Evolutionary conservation across 2,113 vertebrate genomes (phyloP), one percentile per base, ranked within the genome.

Genomic region (Chloropsis hardwickii): DNA sequence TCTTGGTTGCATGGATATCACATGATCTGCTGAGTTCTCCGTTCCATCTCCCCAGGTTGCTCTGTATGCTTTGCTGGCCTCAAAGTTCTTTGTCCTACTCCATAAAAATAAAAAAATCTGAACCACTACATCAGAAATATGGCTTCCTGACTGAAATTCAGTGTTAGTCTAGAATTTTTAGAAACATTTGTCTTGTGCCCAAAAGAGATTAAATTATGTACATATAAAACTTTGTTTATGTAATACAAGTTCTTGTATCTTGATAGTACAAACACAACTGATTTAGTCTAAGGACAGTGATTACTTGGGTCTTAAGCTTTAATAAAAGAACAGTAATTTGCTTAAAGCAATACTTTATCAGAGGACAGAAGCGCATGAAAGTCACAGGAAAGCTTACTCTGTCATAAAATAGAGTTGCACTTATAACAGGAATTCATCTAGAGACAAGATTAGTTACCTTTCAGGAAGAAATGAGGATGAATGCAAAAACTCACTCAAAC

Each of bases 1-100:
- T 14, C 97, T 92, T 20, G 99, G 99, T 74, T 99, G 99, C 95
- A 92, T 99, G 35, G 98, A 98, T 70, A 99, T 97, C 15, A 99
- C 97, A 8, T 94, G 96, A 77, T 96, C 96, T 50, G 91, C 96
- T 0, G 98, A 95, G 67, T 94, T 97, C 44, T 98, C 98, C 0
- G 18, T 96, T 24, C 98, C 96, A 9, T 97, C 96, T 76, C 98
- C 98, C 99, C 99, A 99, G 28, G 99, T 98, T 50, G 98, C 74
- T 95, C 98, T 99, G 96, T 99, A 99, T 3, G 95, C 71, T 18
- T 98, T 98, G 70, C 98, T 97, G 44, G 98, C 90, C 94, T 99
- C 99, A 7, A 99, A 99, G 44, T 98, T 99, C 70, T 98, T 97
- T 7, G 98, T 98, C 94, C 99, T 99, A 11, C 9, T 51, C 82